Evolutionary conservation across 1,140 invertebrate species (phyloP).

Genomic region (Diachasmimorpha longicaudata): DNA sequence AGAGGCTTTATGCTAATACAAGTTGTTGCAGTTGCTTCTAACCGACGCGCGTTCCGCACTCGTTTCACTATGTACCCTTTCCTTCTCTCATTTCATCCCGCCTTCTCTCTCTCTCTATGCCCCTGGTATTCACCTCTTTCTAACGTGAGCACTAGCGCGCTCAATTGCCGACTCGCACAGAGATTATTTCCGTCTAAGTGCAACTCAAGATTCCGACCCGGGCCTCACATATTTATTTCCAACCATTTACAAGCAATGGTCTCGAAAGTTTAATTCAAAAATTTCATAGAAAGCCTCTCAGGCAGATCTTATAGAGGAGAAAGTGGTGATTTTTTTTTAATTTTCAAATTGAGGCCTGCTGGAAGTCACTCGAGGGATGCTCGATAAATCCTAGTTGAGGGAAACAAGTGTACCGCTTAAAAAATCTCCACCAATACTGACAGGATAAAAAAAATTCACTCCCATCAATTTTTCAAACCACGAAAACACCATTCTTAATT

Average conservation of each 20-base stretch:
- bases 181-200: slow-evolving; percentile 45
- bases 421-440: too few species aligned
- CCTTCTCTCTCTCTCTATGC: too few species aligned
- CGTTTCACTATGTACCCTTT: slow-evolving; percentile 1
- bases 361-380: too few species aligned
- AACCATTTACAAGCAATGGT: slow-evolving; percentile 16
- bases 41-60: slow-evolving; percentile 16
- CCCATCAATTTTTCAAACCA: too few species aligned
- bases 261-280: slow-evolving; percentile 39
- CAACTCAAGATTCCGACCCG: slow-evolving; percentile 27
- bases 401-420: too few species aligned
- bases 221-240: slow-evolving; percentile 13
- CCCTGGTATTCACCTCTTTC: not conserved
- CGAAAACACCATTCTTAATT: too few species aligned
- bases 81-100: not conserved
- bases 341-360: too few species aligned
- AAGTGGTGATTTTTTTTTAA: too few species aligned
- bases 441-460: too few species aligned
- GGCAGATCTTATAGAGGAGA: too few species aligned
- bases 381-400: too few species aligned
- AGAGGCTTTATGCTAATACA: slow-evolving; percentile 55
- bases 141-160: slow-evolving; percentile 4
- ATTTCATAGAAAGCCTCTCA: not conserved
- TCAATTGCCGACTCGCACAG: slow-evolving; percentile 30
- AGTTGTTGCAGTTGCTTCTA: slow-evolving; percentile 41